Evolutionary conservation across 2,888 invertebrate genomes (phyloP), one percentile per base, ranked within the genome.

Genomic region (Eilema griseolum): DNA sequence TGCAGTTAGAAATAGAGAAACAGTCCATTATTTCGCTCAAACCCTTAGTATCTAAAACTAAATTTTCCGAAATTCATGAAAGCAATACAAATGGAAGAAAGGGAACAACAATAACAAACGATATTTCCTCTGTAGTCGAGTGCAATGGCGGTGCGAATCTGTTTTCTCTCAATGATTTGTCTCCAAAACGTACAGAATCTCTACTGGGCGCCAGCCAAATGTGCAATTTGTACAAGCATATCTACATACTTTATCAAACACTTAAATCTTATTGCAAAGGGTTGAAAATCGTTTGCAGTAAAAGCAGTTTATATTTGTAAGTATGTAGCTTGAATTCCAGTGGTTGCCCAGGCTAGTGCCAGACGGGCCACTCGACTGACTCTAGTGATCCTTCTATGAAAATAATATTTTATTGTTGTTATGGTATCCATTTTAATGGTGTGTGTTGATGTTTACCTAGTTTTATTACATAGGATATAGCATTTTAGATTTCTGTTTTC

Each of bases 131-230:
- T 70, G 86, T 81, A 85, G 85, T 84, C 80, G 84, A 82, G 81
- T 85, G 91, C 92, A 91, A 92, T 90, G 89, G 92, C 85, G 87
- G 90, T 88, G 89, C 88, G 91, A 94, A 94, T 93, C 93, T 94
- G 94, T 94, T 93, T 93, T 93, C 93, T 90, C 90, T 88, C 94
- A 91, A 92, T 92, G 94, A 95, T 94, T 94, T 95, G 94, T 94
- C 94, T 92, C 89, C 87, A 85, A 90, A 90, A 90, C 90, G 90
- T 87, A 90, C 90, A 85, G 87, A 94, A 93, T 93, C 93, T 93
- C 89, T 83, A 89, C 91, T 94, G 95, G 95, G 91, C 83, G 85
- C 72, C 86, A 90, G 94, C 94, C 95, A 95, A 94, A 94, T 92
- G 93, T 91, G 89, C 90, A 91, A 88, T 86, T 83, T 86, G 81